Evolutionary conservation across 2,797 vertebrate species (phyloP), one percentile per base, ranked within the genome.

Genomic region (Lithobates sylvaticus): DNA sequence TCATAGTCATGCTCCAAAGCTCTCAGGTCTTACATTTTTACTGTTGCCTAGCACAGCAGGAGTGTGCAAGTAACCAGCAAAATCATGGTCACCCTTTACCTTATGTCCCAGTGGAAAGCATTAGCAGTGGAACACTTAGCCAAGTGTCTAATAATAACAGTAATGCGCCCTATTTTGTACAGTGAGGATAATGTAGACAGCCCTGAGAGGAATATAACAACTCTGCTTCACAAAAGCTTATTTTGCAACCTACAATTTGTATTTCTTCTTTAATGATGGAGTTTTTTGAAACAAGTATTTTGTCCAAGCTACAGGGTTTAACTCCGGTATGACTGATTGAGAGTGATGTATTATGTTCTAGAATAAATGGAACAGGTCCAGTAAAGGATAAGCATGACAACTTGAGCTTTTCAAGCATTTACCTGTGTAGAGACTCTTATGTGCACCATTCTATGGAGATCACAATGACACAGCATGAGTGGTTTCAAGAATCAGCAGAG

Each of bases 1-100:
- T 87, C 80, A 78, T 87, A 83, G 80, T 83, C 75, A 83, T 83
- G 80, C 85, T 78, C 68, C 80, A 77, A 72, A 78, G 75, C 85
- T 65, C 78, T 77, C 47, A 76, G 64, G 78, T 64, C 72, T 82
- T 77, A 78, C 75, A 87, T 78, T 87, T 32, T 73, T 87, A 71
- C 69, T 83, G 80, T 36, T 78, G 80, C 80, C 68, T 77, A 78
- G 85, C 67, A 78, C 80, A 87, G 80, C 74, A 67, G 80, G 74
- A 78, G 68, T 72, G 54, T 82, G 73, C 39, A 76, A 86, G 78
- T 78, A 83, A 78, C 75, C 58, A 54, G 80, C 85, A 83, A 81
- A 82, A 82, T 71, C 67, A 78, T 78, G 69, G 74, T 73, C 74
- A 86, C 80, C 85, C 69, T 29, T 87, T 86, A 78, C 80, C 74